Evolutionary conservation across 2,113 vertebrate genomes (phyloP), one percentile per base, ranked within the genome.

Genomic region (Gavia stellata): DNA sequence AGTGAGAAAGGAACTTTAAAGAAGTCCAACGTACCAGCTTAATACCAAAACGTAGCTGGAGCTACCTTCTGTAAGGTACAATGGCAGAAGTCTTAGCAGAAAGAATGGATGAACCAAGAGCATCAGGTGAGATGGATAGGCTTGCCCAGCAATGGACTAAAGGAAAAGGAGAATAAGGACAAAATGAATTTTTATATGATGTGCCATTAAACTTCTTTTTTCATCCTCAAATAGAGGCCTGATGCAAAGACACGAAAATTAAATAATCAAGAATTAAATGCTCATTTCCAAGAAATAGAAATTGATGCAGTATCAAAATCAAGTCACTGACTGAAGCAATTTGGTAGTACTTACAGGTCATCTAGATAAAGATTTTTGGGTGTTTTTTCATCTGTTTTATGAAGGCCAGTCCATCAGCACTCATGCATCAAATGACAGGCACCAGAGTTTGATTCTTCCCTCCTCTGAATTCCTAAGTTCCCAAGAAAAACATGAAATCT

Each of bases 1-100:
- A 63, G 33, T 26, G 55, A 73, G 26, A 61, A 59, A 63, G 12
- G 28, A 62, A 40, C 5, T 49, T 45, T 33, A 63, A 83, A 74
- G 8, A 5, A 1, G 6, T 3, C 31, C 25, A 58, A 14, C 4
- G 1, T 74, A 47, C 33, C 8, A 47, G 2, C 7, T 72, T 77
- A 45, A 81, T 38, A 47, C 3, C 5, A 49, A 82, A 87, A 47
- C 2, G 3, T 36, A 45, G 4, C 12, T 79, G 42, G 33, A 55
- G 18, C 5, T 80, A 33, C 23, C 10, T 50, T 67, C 55, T 82
- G 12, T 55, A 63, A 75, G 10, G 1, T 63, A 17, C 33, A 82
- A 26, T 11, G 17, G 17, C 40, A 86, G 47, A 74, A 14, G 5
- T 65, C 50, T 79, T 50, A 58, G 6, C 12, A 66, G 47, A 75